A percentile compares a stretch with the other conserved stretches of the same genome.
phyloP scores from a whole-genome alignment of 2,113 vertebrate genomes.

The Dendropsophus ebraccatus region DNA sequence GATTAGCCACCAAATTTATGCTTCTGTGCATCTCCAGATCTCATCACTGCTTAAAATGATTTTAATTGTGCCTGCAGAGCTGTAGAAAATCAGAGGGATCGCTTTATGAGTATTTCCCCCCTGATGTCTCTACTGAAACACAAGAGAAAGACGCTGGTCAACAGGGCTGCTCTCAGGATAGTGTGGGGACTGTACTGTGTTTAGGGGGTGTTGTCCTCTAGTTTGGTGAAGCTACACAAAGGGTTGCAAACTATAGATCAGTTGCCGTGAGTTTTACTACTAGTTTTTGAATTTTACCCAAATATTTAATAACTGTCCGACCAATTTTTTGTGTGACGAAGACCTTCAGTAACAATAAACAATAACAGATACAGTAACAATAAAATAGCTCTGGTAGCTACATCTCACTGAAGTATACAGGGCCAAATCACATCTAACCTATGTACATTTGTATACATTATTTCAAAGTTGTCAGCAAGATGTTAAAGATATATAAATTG shows the following conservation, averaged over 20 bases:
- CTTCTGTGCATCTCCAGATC: conserved; percentile 60
- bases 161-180: neutral
- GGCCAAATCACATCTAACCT: too few species aligned
- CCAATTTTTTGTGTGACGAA: too few species aligned
- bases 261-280: too few species aligned
- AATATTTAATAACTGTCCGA: too few species aligned
- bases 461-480: too few species aligned
- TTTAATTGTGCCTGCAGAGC: conserved; percentile 60
- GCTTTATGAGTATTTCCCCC: conserved; percentile 34
- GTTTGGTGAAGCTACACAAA: neutral
- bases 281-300: too few species aligned
- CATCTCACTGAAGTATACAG: too few species aligned
- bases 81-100: conserved; percentile 44
- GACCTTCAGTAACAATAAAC: too few species aligned
- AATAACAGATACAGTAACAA: too few species aligned
- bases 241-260: too few species aligned
- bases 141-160: neutral
- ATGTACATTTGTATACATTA: too few species aligned
- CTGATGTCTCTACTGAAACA: conserved; percentile 29
- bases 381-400: neutral
- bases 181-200: neutral
- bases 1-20: conserved; percentile 60
- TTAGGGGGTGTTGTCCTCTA: neutral
- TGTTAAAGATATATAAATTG: too few species aligned
- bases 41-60: conserved; percentile 60